Evolutionary conservation across 2,113 vertebrate genomes (phyloP), one percentile per base, ranked within the genome.

Genomic region (Cyphomyrus plagiostoma): DNA sequence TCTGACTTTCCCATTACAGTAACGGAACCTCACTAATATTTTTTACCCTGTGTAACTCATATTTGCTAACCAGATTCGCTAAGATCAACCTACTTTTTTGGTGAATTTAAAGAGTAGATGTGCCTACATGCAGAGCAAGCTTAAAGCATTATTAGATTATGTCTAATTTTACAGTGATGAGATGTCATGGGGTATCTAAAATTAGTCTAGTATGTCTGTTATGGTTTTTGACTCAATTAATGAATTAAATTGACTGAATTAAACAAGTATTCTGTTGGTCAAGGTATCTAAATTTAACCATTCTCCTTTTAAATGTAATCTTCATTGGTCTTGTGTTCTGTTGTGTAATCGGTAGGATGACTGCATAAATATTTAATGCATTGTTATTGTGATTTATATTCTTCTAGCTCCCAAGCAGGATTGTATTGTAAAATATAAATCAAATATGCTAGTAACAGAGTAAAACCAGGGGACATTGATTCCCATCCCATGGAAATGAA

Each of bases 11-110:
- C 19, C 42, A 5, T 42, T 45, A 17, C 39, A 8, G 21, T 48
- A 91, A 91, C 84, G 49, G 88, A 90, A 91, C 90, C 66, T 21
- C 13, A 17, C 13, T 17, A 8, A 8, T n/a, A n/a, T 15, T 53
- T 15, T 50, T 11, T 53, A 19, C 49, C 26, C 4, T 4, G 8
- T 86, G 49, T 52, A 86, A 52, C 17, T 4, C 1, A 21, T 48
- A 19, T 84, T 84, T 48, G 82, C 82, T 46, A 83, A 46, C 19
- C 80, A 83, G 8, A 80, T 66, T 80, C 35, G 74, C 74, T 19
- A 42, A 6, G 39, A n/a, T 48, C 21, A 83, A 17, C 17, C 39
- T 48, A 26, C 48, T 30, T 9, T 0, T 19, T 82, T 70, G 0
- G 15, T 30, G 2, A 83, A 35, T 11, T 35, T 35, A 13, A 39